Percentiles rank a stretch among this genome's conserved stretches.
Evolutionary conservation across 2,113 vertebrate genomes (phyloP).

Genomic region (Myotis davidii): DNA sequence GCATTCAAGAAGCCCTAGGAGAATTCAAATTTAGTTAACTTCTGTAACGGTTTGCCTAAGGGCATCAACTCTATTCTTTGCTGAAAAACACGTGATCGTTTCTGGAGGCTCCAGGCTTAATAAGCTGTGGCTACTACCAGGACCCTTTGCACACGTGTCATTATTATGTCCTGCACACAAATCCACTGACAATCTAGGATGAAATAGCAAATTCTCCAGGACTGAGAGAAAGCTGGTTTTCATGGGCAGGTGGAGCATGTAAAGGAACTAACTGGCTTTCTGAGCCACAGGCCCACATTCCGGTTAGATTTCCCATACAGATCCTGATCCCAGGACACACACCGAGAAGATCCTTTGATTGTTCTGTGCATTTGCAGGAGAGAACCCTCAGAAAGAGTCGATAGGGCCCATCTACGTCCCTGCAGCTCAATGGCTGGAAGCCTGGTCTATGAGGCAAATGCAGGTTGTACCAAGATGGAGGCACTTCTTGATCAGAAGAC

Average conservation of each 20-base stretch:
- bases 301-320: background rate
- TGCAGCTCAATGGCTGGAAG: background rate
- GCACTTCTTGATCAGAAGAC: background rate
- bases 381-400: background rate
- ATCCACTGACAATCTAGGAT: background rate
- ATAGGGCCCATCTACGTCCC: fast-evolving
- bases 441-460: background rate
- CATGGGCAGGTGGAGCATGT: background rate
- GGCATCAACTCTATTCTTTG: slow-evolving; percentile 62
- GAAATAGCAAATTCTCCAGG: background rate
- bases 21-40: slow-evolving; percentile 73
- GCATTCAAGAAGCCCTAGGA: slow-evolving; percentile 46
- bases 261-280: background rate
- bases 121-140: background rate
- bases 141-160: background rate
- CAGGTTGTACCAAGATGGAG: background rate
- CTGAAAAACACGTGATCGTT: background rate
- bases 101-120: slow-evolving; percentile 43
- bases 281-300: background rate
- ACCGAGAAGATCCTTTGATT: fast-evolving
- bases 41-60: slow-evolving; percentile 53
- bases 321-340: background rate
- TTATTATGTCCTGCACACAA: slow-evolving; percentile 17
- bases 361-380: background rate
- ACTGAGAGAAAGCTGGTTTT: background rate